Evolutionary conservation across 2,797 vertebrate genomes (phyloP), one percentile per base, ranked within the genome.

Genomic region (Chanos chanos): DNA sequence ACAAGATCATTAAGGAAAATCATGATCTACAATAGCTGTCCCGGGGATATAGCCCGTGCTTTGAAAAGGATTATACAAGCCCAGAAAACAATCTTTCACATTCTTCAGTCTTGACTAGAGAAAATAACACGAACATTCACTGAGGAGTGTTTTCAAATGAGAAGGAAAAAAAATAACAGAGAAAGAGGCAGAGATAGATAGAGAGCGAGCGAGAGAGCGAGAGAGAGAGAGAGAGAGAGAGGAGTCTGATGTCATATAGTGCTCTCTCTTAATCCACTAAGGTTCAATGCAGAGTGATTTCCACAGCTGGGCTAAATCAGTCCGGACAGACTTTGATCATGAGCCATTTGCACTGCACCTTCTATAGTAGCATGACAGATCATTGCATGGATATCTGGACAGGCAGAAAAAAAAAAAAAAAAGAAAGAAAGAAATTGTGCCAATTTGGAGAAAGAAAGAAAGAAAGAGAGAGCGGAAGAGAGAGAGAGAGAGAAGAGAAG

Each of bases 361-460:
- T 71, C 56, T 53, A 56, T 75, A 50, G 52, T 36, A 53, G 66
- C 54, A 43, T 66, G 65, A 62, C 73, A 73, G 64, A 73, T 75
- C 66, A 61, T 66, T 45, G 62, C 51, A 48, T 30, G 21, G 34
- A 41, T 68, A 69, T 72, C 45, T 49, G 36, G 34, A 64, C 56
- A 55, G 70, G 28, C 36, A 18, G 12, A 37, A 30, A 70, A 12
- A 6, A 55, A 60, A 30, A 52, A 53, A 27, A 68, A 44, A 37
- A 22, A 28, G 16, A 27, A 39, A 27, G 53, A 53, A 64, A 48
- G 69, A 61, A 77, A 60, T 47, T 59, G 47, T 22, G 50, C 44
- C 54, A 70, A 57, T 64, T 67, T 64, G 44, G 65, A 55, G 61
- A 70, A 55, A 76, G 66, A 70, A 37, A 71, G 61, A 74, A 68